Evolutionary conservation across 1,140 invertebrate species (phyloP).

Genomic region (Rhopalosiphum maidis): DNA sequence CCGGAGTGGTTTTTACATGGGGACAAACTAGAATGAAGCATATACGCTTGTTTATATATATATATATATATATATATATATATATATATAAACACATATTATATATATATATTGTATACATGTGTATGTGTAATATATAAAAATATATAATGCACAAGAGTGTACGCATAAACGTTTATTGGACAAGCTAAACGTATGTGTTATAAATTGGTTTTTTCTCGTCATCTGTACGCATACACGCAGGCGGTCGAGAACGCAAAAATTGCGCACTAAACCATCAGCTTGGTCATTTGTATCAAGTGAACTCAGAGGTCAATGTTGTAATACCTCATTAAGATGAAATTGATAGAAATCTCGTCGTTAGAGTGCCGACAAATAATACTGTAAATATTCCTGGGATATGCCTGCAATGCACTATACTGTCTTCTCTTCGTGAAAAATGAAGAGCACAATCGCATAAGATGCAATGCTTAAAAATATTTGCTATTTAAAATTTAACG

Average conservation of each 20-base stretch:
- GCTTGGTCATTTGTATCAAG: slow-evolving; percentile 8
- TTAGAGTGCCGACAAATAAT: slow-evolving; percentile 33
- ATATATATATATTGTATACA: not conserved
- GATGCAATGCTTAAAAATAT: not conserved
- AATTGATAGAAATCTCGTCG: slow-evolving; percentile 39
- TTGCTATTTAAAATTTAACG: not conserved
- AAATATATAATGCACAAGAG: slow-evolving; percentile 33
- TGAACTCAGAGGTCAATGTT: slow-evolving; percentile 31
- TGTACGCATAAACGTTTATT: slow-evolving; percentile 26
- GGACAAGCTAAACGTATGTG: slow-evolving; percentile 39
- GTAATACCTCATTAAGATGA: slow-evolving; percentile 35
- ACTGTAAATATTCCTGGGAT: not conserved
- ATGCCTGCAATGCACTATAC: not conserved
- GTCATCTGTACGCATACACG: not conserved
- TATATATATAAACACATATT: not conserved
- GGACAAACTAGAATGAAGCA: slow-evolving; percentile 55
- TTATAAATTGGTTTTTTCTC: slow-evolving; percentile 56
- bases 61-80: not conserved
- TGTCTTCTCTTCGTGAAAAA: not conserved
- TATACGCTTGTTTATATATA: not conserved
- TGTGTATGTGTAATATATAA: not conserved
- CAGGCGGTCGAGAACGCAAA: not conserved
- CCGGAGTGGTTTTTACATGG: slow-evolving; percentile 47
- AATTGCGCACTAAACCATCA: slow-evolving; percentile 50
- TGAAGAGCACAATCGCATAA: not conserved